Evolutionary conservation across 2,113 vertebrate genomes (phyloP), one percentile per base, ranked within the genome.

Genomic region (Ahaetulla prasina): DNA sequence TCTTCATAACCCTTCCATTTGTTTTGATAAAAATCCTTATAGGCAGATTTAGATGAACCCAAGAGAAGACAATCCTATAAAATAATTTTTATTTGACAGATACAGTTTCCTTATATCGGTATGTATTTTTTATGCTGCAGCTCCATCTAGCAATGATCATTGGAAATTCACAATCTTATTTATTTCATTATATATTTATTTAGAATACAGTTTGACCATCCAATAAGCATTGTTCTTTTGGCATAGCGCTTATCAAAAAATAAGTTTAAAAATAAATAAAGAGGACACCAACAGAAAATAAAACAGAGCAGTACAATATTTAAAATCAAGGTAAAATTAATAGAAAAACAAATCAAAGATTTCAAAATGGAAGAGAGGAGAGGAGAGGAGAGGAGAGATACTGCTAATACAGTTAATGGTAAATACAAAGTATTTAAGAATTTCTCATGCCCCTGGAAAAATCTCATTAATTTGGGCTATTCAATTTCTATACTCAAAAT

Each of bases 91-190:
- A 30, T 54, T 57, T 55, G 74, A 39, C 11, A 49, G 60, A 85
- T 87, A 12, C 8, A 57, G 7, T 10, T 9, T 60, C 1, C 2
- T 0, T 45, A 14, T 54, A 16, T 27, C 22, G 3, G 39, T 9
- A 25, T 8, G 52, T 92, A 97, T 97, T 97, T 96, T 95, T 96
- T 96, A 94, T 93, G 94, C 96, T 97, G 94, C 96, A 97, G 97
- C 97, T 97, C 97, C 97, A 97, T 93, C 97, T 98, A 97, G 96
- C 93, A 96, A 94, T 92, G 47, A 87, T 7, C 43, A 43, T 89
- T 93, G 94, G 96, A 95, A 97, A 95, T 96, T 93, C 96, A 92
- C 68, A 89, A 22, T 93, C 93, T n/a, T 23, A 14, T 80, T 87
- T 68, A 93, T 10, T 80, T 80, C 35, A 80, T 80, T 80, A 80